Evolutionary conservation across 1,140 invertebrate genomes (phyloP), one percentile per base, ranked within the genome.

Genomic region (Mycetomoellerius zeteki): DNA sequence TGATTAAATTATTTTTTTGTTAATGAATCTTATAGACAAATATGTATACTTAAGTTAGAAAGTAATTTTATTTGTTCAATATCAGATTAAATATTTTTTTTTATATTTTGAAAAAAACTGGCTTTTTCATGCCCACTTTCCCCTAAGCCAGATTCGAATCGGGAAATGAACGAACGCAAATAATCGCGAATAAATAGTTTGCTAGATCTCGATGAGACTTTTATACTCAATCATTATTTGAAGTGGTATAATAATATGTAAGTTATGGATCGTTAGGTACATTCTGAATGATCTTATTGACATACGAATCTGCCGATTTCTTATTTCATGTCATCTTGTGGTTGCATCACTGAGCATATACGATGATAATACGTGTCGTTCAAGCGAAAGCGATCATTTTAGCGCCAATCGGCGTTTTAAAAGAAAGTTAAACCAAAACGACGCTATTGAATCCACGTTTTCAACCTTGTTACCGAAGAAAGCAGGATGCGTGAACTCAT

Each of bases 351-450:
- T 10, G 78, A 58, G 21, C 50, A 16, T n/a, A 10, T 16, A 24
- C 7, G 64, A 69, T 58, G 27, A 43, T 71, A 81, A 71, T 81
- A 71, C 33, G 52, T 65, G 30, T 27, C 50, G n/a, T 71, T 71
- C 14, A 27, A 72, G 78, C 78, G 65, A 81, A 81, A 81, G 60
- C 76, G 60, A 54, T 33, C 50, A 56, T 54, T 56, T 81, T 43
- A 67, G 27, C 62, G 47, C 27, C 47, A 50, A 37, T 78, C 24
- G 27, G 64, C 64, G 3, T 56, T 21, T 81, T 43, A 71, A 81
- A 58, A 56, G 78, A 81, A 81, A 81, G 65, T 81, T 67, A 56
- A 80, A 37, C 47, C 37, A 54, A 80, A 69, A 69, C 43, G 47
- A 56, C 16, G 50, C 52, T 56, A 81, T 81, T 27, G 47, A 71